Conservation (phyloP, 2,888 invertebrate species). For the Cryptocephalus moraei region DNA sequence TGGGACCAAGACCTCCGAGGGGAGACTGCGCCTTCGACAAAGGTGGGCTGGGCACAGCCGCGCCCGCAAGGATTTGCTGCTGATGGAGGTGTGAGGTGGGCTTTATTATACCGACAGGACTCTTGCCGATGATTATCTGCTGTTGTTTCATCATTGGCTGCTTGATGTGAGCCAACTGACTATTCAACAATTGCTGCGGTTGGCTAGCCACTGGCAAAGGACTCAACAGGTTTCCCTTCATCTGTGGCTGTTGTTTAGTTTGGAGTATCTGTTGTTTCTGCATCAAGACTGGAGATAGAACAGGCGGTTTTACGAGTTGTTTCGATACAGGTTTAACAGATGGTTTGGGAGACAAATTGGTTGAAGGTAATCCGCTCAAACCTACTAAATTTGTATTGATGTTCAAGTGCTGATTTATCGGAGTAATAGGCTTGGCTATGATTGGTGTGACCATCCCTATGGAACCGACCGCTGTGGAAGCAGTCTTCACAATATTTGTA, state of each 20-base stretch:
- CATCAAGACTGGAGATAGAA: conserved; percentile 20
- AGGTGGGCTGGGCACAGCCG: conserved; percentile 43
- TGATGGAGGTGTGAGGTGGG: conserved; percentile 3
- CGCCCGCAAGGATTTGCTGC: conserved; percentile 42
- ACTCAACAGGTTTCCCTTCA: conserved; percentile 7
- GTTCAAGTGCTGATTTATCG: conserved; percentile 30
- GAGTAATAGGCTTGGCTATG: conserved; percentile 15
- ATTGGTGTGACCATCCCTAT: conserved; percentile 4
- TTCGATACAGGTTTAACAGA: conserved; percentile 16
- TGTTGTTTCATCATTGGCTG: conserved; percentile 22
- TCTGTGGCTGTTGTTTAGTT: conserved; percentile 16
- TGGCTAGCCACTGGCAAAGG: conserved; percentile 11
- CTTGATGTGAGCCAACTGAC: conserved; percentile 39
- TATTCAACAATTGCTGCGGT: conserved; percentile 25
- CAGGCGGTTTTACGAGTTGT: conserved; percentile 18
- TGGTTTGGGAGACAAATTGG: conserved; percentile 9
- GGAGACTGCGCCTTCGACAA: conserved; percentile 14
- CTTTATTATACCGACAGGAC: conserved; percentile 20
- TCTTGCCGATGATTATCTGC: conserved; percentile 33
- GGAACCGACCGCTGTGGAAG: conserved; percentile 5
- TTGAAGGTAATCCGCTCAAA: conserved; percentile 27
- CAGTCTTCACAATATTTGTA: conserved; percentile 5
- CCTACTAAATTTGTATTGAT: conserved; percentile 30
- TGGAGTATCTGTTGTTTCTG: conserved; percentile 11
- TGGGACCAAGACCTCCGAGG: conserved; percentile 2